Evolutionary conservation across 2,888 invertebrate genomes (phyloP).

Genomic region (Eilema griseolum): DNA sequence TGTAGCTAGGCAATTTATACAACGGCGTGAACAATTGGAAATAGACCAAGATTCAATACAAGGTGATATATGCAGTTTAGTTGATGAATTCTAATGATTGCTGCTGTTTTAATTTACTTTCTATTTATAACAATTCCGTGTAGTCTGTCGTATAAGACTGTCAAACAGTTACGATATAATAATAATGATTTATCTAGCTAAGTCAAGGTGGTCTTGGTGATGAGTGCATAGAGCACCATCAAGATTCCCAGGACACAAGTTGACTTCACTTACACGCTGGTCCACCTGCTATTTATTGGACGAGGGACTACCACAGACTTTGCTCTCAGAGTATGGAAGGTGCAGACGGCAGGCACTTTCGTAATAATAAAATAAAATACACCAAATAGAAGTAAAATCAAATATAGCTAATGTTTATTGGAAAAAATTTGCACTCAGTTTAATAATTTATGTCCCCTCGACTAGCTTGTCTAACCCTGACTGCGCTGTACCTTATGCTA

Average conservation of each 20-base stretch:
- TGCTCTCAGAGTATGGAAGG: not conserved
- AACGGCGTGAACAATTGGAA: constrained; percentile 8
- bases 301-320: not conserved
- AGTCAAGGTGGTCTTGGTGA: not conserved
- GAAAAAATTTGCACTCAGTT: too few species aligned
- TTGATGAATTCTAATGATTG: not conserved
- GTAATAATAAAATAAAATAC: too few species aligned
- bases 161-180: not conserved
- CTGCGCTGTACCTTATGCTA: too few species aligned
- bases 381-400: too few species aligned
- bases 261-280: too few species aligned
- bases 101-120: not conserved
- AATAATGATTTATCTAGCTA: not conserved
- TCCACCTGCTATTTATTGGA: too few species aligned
- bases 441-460: too few species aligned
- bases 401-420: too few species aligned
- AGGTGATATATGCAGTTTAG: not conserved
- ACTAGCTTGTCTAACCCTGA: too few species aligned
- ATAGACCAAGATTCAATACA: constrained; percentile 10
- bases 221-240: not conserved
- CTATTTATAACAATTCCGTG: not conserved
- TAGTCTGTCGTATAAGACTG: not conserved
- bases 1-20: not conserved
- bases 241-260: not conserved
- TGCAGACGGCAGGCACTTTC: too few species aligned